Base-by-base conservation (phyloP, 1,140 invertebrate genomes). In the Lucilia cuprina region DNA sequence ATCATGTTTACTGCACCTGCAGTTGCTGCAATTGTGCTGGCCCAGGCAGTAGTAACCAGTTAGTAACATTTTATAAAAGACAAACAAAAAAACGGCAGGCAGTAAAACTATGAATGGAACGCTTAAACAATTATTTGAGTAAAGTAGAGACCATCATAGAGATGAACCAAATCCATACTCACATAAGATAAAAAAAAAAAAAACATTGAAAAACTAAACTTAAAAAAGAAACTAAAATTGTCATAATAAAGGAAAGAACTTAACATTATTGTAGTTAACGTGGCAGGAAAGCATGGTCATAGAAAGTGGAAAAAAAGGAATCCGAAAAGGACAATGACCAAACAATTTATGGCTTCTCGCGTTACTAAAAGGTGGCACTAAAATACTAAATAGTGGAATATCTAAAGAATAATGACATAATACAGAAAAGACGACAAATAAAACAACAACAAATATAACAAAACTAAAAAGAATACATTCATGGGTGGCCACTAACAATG, bases 341-440 rank as follows among this genome's bases (percentile, higher is more conserved):
- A 19, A 47, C 75, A 47, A 78, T 78, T 78, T 78, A 78, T 47
- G 35, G 35, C 41, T 80, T 80, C 77, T 80, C 41, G 77, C 47
- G 25, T 80, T 80, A 80, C 41, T 49, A 80, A 70, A 70, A 70
- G 65, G 65, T 70, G 65, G 19, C 65, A 70, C 65, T 70, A 70
- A 70, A 70, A 70, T 70, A 70, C 65, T 25, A 70, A 25, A 21
- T 70, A 70, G 9, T 21, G 9, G 65, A 70, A 70, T 70, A 70
- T 70, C 65, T 70, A 70, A 70, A 70, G 65, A 21, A 70, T 70
- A 70, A 70, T 70, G 65, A 70, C 65, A 70, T 70, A 70, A 70
- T 70, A 70, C 65, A 25, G n/a, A 19, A 70, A 60, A 30, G 1
- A 30, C 25, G 55, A 60, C 55, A n/a, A 60, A 17, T 7, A 30